Percentiles rank a stretch among this genome's conserved stretches.
phyloP scores from a whole-genome alignment of 2,888 invertebrate genomes.

The Eristalis tenax region DNA sequence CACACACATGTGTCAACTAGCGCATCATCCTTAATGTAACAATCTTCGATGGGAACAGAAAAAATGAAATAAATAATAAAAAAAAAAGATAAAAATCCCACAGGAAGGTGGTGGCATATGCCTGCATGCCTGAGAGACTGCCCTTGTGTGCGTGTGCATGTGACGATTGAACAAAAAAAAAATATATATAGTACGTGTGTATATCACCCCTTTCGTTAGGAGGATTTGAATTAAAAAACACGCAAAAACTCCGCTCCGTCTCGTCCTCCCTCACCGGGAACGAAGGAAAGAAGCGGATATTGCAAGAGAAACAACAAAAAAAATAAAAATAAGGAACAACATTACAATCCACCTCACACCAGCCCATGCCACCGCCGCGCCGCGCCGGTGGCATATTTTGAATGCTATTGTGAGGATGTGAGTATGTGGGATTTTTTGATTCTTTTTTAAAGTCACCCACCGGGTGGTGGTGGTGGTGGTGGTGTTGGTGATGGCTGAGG shows the following conservation, averaged over 20 bases:
- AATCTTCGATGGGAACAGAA: constrained; percentile 1
- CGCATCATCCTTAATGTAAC: constrained; percentile 40
- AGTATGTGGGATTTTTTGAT: neutral
- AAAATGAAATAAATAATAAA: neutral
- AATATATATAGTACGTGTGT: neutral
- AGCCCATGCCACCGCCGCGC: neutral
- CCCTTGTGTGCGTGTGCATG: neutral
- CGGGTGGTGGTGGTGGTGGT: neutral
- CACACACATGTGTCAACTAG: neutral
- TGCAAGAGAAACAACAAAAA: no score
- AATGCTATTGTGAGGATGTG: neutral
- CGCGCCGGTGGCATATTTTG: neutral
- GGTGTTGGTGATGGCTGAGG: neutral
- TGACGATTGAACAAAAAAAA: neutral
- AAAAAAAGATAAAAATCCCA: neutral
- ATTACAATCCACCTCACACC: neutral
- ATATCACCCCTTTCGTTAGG: neutral
- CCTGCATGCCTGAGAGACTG: neutral
- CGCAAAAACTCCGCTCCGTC: neutral
- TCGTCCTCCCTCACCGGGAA: neutral
- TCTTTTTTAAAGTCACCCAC: neutral
- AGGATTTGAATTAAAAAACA: neutral
- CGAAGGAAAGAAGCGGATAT: no score
- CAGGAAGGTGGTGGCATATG: neutral
- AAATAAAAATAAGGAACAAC: no score